Percentiles rank a stretch among this genome's conserved stretches.
Evolutionary conservation across 2,113 vertebrate species (phyloP).

Genomic region (Merops nubicus): DNA sequence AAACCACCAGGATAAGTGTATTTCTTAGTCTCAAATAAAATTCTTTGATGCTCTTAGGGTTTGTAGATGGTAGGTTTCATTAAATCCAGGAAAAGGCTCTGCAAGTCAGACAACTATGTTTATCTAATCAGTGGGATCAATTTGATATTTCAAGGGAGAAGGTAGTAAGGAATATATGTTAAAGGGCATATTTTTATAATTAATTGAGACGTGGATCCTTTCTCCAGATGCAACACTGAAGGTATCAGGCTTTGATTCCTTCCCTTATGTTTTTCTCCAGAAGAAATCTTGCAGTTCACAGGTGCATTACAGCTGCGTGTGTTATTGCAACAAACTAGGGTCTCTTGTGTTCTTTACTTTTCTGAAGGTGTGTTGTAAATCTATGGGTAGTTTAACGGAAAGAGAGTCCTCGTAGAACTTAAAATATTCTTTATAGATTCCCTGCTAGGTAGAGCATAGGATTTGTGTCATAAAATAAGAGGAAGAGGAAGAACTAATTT

Average conservation of each 20-base stretch:
- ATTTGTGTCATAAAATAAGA: neutral
- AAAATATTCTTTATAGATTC: neutral
- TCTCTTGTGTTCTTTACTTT: neutral
- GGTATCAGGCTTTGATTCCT: neutral
- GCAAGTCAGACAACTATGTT: neutral
- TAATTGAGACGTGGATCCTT: neutral
- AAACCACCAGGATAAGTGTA: accelerated
- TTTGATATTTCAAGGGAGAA: neutral
- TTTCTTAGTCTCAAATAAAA: neutral
- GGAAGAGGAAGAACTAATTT: neutral
- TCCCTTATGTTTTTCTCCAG: neutral
- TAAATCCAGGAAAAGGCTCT: neutral
- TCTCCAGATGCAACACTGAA: neutral
- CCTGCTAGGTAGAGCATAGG: neutral
- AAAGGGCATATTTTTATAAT: neutral
- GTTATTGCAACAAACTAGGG: neutral
- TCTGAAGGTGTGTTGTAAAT: neutral
- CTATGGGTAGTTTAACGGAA: neutral
- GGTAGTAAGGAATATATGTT: neutral
- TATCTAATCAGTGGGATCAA: neutral
- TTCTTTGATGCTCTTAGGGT: neutral
- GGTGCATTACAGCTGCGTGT: neutral
- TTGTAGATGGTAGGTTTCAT: neutral
- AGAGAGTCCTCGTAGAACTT: neutral
- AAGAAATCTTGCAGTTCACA: neutral